Conservation (phyloP, 2,888 invertebrate genomes). For the Dicranocentrus wangi region DNA sequence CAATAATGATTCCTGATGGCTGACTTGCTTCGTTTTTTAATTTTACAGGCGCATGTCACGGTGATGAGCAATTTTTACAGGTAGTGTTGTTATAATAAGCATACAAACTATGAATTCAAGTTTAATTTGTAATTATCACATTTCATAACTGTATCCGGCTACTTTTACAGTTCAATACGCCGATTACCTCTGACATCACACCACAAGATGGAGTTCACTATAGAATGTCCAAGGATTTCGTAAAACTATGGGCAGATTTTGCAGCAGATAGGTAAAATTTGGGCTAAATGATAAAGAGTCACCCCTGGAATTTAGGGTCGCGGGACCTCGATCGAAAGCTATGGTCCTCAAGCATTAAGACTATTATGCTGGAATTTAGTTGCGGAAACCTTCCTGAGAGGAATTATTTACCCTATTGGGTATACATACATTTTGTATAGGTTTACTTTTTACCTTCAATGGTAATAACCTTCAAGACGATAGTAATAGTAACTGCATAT, state of each 20-base stretch:
- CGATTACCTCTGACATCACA: conserved; percentile 43
- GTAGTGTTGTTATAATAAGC: conserved; percentile 25
- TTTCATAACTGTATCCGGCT: background rate
- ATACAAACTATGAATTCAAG: too few relatives aligned
- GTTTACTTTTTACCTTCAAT: too few relatives aligned
- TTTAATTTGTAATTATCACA: background rate
- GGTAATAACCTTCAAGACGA: background rate
- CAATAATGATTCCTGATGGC: background rate
- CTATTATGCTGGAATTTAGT: too few relatives aligned
- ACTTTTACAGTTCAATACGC: conserved; percentile 48
- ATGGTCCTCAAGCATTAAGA: too few relatives aligned
- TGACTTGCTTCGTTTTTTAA: background rate
- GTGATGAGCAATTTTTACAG: conserved; percentile 58
- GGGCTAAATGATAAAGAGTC: too few relatives aligned
- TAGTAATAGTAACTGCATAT: background rate
- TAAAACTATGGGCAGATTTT: conserved; percentile 58
- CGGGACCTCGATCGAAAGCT: too few relatives aligned
- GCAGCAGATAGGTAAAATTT: conserved; percentile 58
- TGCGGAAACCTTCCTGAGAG: too few relatives aligned
- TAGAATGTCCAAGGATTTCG: conserved; percentile 54
- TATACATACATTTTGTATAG: too few relatives aligned
- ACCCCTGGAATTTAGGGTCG: too few relatives aligned
- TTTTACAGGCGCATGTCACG: conserved; percentile 60
- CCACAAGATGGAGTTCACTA: conserved; percentile 55
- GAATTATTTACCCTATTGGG: too few relatives aligned